Evolutionary conservation across 2,797 vertebrate genomes (phyloP).

Genomic region (Liasis olivaceus): DNA sequence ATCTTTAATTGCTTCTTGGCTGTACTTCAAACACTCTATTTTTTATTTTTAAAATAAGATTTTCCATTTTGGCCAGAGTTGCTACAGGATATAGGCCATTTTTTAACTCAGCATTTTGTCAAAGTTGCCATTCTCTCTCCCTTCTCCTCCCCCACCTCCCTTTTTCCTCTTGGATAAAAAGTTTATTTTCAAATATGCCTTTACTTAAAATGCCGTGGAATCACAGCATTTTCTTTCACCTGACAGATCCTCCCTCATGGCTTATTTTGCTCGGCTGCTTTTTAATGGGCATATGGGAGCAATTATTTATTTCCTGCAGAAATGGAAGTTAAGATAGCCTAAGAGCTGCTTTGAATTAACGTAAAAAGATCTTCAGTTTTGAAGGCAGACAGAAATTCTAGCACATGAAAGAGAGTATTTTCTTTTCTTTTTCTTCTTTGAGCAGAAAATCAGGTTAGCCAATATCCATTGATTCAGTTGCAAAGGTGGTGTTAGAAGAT

Average conservation of each 20-base stretch:
- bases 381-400: background rate
- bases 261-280: background rate
- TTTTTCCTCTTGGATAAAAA: background rate
- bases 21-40: conserved; percentile 15
- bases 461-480: background rate
- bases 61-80: conserved; percentile 14
- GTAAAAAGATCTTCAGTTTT: background rate
- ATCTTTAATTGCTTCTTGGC: conserved; percentile 32
- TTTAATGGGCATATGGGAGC: background rate
- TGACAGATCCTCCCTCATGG: background rate
- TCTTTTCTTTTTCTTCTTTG: background rate
- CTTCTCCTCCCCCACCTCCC: background rate
- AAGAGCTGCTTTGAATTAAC: conserved; percentile 29
- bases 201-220: background rate
- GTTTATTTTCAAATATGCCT: background rate
- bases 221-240: background rate
- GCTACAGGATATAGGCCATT: conserved; percentile 14
- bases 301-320: background rate
- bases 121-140: background rate
- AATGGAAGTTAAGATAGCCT: background rate
- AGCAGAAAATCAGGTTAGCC: background rate
- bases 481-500: background rate
- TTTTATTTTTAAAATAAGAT: conserved; percentile 12
- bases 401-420: background rate
- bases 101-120: conserved; percentile 2